Percentiles rank a stretch among this genome's conserved stretches.
Evolutionary conservation across 1,140 invertebrate species (phyloP).

Genomic region (Neodiprion pinetum): DNA sequence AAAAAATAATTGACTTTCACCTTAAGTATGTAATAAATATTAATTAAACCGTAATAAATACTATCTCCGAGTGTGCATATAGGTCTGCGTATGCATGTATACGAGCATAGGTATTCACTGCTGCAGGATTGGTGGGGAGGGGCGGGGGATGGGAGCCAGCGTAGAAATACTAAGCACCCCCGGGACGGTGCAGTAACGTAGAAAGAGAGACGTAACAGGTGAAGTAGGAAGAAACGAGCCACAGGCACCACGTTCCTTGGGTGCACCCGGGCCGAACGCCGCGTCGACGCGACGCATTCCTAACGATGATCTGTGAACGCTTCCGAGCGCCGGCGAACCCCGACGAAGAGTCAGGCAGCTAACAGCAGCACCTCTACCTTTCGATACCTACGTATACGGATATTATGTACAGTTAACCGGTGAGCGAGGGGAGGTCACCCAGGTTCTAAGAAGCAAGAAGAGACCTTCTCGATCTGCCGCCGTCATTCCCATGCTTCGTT

Average conservation of each 20-base stretch:
- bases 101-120: no score
- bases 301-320: slow-evolving; percentile 22
- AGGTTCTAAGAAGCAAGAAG: slow-evolving; percentile 41
- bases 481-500: slow-evolving; percentile 17
- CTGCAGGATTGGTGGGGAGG: no score
- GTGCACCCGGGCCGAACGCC: slow-evolving; percentile 17
- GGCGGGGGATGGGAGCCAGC: no score
- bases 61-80: no score
- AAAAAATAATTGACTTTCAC: no score
- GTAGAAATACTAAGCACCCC: slow-evolving; percentile 37
- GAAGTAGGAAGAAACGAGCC: slow-evolving; percentile 34
- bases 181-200: slow-evolving; percentile 42
- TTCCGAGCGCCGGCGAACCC: slow-evolving; percentile 29
- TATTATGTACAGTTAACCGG: slow-evolving; percentile 50
- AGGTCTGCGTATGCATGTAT: no score
- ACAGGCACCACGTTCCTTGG: not conserved
- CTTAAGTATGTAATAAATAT: no score
- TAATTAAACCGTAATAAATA: no score
- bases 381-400: slow-evolving; percentile 47
- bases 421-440: slow-evolving; percentile 46
- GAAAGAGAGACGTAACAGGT: slow-evolving; percentile 62
- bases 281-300: slow-evolving; percentile 20
- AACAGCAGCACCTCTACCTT: slow-evolving; percentile 19
- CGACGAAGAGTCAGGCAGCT: slow-evolving; percentile 28
- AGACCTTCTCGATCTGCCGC: slow-evolving; percentile 21